These are phyloP conservation scores for Drosophila koepferae DNA, from an alignment of 2,888 invertebrate species.

Conservation along the genomic window DNA sequence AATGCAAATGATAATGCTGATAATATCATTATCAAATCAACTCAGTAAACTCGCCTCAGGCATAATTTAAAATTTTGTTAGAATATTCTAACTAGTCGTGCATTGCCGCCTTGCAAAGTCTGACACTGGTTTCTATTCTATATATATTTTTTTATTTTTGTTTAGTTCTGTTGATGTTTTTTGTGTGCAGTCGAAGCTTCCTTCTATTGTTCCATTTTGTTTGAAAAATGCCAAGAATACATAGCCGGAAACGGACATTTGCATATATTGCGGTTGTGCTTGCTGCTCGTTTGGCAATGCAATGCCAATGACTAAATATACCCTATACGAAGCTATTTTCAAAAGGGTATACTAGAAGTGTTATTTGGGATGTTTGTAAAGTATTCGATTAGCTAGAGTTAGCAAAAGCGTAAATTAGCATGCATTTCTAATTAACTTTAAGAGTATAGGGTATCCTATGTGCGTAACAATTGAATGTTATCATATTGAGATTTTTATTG, in stretches of 20 bases:
- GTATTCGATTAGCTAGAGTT: not conserved
- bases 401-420: not conserved
- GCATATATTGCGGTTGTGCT: conserved; percentile 65
- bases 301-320: conserved; percentile 29
- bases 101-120: not conserved
- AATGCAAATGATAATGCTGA: not conserved
- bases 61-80: not conserved
- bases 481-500: too few species aligned
- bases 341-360: not conserved
- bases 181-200: conserved; percentile 33
- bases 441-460: not conserved
- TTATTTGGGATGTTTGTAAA: too few species aligned
- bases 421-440: not conserved
- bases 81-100: not conserved
- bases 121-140: conserved; percentile 7
- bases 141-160: not conserved
- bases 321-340: conserved; percentile 5
- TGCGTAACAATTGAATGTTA: not conserved
- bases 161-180: conserved; percentile 19
- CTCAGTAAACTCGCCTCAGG: not conserved
- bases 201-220: conserved; percentile 58
- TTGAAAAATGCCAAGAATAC: conserved; percentile 57
- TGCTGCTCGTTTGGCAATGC: conserved; percentile 38
- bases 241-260: conserved; percentile 66
- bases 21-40: too few species aligned